A percentile compares a stretch with the other conserved stretches of the same genome.
phyloP scores from a whole-genome alignment of 2,888 invertebrate genomes.

The Dascillus cervinus region DNA sequence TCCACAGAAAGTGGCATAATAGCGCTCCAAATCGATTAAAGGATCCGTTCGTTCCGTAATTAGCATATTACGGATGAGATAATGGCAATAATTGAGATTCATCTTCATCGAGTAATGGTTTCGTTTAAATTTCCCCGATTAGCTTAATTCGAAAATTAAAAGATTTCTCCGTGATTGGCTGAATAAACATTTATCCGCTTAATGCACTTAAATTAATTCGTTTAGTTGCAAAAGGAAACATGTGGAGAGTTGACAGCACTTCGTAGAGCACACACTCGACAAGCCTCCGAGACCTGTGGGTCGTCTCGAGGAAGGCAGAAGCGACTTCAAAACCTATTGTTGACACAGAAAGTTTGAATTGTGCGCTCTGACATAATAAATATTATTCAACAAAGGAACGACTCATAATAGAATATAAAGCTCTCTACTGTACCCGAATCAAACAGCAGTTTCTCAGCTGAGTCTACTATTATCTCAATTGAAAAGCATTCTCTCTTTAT shows the following conservation, averaged over 20 bases:
- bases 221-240: conserved; percentile 23
- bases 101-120: too few relatives aligned
- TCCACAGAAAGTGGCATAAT: too few relatives aligned
- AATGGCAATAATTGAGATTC: too few relatives aligned
- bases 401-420: conserved; percentile 34
- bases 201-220: conserved; percentile 12
- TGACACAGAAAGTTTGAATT: conserved; percentile 36
- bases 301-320: conserved; percentile 13
- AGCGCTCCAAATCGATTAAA: too few relatives aligned
- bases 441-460: conserved; percentile 12
- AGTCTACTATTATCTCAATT: conserved; percentile 17
- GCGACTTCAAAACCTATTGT: conserved; percentile 29
- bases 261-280: conserved; percentile 23
- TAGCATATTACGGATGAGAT: too few relatives aligned
- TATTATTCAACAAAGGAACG: conserved; percentile 36
- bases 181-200: too few relatives aligned
- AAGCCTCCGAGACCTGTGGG: too few relatives aligned
- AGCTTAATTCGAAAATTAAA: too few relatives aligned
- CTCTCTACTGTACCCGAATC: conserved; percentile 20
- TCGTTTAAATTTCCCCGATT: too few relatives aligned
- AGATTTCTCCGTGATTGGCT: too few relatives aligned
- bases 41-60: too few relatives aligned
- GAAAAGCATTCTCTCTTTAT: background rate
- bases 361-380: conserved; percentile 35
- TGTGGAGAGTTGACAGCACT: conserved; percentile 19